Percentiles rank a stretch among this genome's conserved stretches.
These are phyloP conservation scores for Trichonephila clavata DNA, from an alignment of 1,140 invertebrate genomes.

Conservation along the genomic window DNA sequence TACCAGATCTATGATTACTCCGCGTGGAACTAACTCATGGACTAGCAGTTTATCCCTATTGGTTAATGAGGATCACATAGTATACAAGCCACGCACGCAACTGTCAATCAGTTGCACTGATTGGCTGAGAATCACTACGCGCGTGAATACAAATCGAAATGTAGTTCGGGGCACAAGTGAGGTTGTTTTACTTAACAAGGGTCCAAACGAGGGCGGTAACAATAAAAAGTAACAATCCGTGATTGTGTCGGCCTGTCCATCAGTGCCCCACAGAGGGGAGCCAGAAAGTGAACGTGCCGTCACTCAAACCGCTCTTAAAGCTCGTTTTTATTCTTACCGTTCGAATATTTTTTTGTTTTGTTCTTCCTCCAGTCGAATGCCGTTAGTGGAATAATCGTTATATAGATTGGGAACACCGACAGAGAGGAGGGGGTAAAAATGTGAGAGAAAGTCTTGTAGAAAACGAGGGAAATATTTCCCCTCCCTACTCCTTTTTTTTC, in stretches of 20 bases:
- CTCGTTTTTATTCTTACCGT: not conserved
- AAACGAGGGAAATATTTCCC: not conserved
- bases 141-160: conserved; percentile 6
- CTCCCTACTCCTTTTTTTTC: not conserved
- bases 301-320: conserved; percentile 14
- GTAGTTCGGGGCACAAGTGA: not conserved
- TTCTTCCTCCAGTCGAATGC: not conserved
- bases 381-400: conserved; percentile 52
- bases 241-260: conserved; percentile 23
- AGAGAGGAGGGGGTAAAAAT: not conserved
- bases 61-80: not conserved
- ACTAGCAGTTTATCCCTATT: not conserved
- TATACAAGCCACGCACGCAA: not conserved
- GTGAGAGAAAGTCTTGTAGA: not conserved
- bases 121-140: not conserved
- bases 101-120: not conserved
- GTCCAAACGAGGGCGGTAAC: not conserved
- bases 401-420: conserved; percentile 27
- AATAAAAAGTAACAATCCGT: conserved; percentile 18
- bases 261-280: not conserved
- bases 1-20: too few relatives aligned
- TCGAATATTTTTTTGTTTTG: not conserved
- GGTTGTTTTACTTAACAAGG: not conserved
- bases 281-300: conserved; percentile 40
- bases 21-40: not conserved